Base-by-base conservation (phyloP, 2,888 invertebrate species). In the Syritta pipiens region DNA sequence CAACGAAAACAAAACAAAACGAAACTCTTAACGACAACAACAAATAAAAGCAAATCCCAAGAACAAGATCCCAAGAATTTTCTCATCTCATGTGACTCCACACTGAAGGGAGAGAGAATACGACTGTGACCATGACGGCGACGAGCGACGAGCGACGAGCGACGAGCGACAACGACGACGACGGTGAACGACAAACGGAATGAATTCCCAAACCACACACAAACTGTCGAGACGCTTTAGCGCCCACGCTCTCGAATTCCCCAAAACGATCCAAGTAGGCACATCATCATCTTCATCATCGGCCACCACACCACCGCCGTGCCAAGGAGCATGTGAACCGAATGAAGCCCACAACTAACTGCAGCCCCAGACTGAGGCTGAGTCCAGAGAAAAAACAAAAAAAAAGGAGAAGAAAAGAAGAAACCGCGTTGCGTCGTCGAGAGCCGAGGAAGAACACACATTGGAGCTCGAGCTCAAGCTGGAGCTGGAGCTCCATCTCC, bases 201-300 rank as follows among this genome's bases (percentile, higher is more conserved):
- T 77, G 77, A 67, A 72, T 77, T 77, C 77, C 49, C 65, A 74
- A 79, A 74, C 79, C 79, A 79, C 79, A 79, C 79, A 79, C 74
- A 74, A 74, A 79, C 79, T 74, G 79, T 79, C 79, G 79, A 79
- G 79, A 79, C 79, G 79, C 72, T 79, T 79, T 74, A 79, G 79
- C 79, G 79, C 79, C 79, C 79, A 79, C 79, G 79, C 79, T 79
- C 74, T 74, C 60, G 67, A 74, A 74, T 79, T 79, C 79, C 60
- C 79, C 72, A 79, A 79, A 79, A 62, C 79, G 65, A 74, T 74
- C 55, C 74, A 74, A 74, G 74, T 79, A 62, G 79, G 74, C 67
- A 67, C 79, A 79, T 79, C 79, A 74, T 74, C 77, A 55, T 77
- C 77, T 55, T 72, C 60, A 60, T 72, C 74, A 67, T 49, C 71